These are phyloP conservation scores for Fissipunctia ypsillon DNA, from an alignment of 2,888 invertebrate genomes.

Conservation along the genomic window DNA sequence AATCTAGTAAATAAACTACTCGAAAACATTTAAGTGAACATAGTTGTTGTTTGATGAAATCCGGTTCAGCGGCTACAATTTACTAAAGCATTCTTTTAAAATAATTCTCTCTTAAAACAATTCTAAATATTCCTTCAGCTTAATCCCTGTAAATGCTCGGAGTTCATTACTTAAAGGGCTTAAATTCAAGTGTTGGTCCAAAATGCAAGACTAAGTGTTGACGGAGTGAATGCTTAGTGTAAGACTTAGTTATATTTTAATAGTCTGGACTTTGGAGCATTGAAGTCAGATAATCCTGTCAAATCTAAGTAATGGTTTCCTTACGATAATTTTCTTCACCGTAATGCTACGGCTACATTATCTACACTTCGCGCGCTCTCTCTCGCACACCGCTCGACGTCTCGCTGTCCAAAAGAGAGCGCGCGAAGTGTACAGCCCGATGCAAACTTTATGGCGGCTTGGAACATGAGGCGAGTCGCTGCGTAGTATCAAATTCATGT, in stretches of 20 bases:
- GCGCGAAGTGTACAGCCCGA: too few relatives aligned
- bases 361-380: too few relatives aligned
- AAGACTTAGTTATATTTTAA: conserved; percentile 35
- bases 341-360: too few relatives aligned
- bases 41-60: conserved; percentile 55
- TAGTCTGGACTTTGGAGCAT: conserved; percentile 5
- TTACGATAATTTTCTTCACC: not conserved
- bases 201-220: conserved; percentile 55
- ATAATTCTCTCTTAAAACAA: conserved; percentile 54
- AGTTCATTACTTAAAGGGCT: conserved; percentile 65
- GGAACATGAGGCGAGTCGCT: too few relatives aligned
- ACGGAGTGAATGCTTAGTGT: conserved; percentile 36
- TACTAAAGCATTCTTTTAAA: conserved; percentile 56
- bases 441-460: too few relatives aligned
- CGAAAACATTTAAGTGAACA: conserved; percentile 46
- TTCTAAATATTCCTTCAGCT: conserved; percentile 54
- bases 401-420: too few relatives aligned
- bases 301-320: not conserved
- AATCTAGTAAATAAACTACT: conserved; percentile 49
- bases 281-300: not conserved
- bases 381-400: too few relatives aligned
- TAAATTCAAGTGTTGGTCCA: conserved; percentile 52
- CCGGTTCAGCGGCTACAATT: conserved; percentile 40
- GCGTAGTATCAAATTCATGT: too few relatives aligned
- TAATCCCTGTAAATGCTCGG: conserved; percentile 42